Conservation (phyloP, 2,797 vertebrate species). For the Lutjanus argentimaculatus region DNA sequence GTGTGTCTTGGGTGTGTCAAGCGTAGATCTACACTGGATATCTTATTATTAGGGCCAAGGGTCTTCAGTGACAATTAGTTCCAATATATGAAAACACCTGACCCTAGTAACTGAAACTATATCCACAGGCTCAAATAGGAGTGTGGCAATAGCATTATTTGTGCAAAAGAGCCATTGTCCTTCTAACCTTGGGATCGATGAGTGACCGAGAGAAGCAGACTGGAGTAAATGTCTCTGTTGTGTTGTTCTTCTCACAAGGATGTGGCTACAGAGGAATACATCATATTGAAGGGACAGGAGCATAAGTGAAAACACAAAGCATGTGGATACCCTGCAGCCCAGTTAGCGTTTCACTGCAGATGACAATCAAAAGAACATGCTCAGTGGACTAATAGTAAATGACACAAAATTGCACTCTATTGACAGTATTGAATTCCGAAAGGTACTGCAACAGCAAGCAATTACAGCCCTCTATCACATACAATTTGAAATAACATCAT, state of each 20-base stretch:
- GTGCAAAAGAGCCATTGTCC: constrained; percentile 40
- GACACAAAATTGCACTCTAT: constrained; percentile 72
- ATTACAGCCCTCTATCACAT: constrained; percentile 74
- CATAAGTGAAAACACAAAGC: constrained; percentile 47
- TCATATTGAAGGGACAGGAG: constrained; percentile 43
- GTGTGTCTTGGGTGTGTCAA: constrained; percentile 49
- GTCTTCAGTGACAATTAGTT: constrained; percentile 36
- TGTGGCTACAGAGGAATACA: constrained; percentile 35
- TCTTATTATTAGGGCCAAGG: constrained; percentile 47
- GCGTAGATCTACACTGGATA: constrained; percentile 30
- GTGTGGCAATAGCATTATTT: constrained; percentile 10
- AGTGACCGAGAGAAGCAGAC: constrained; percentile 27
- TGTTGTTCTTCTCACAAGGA: constrained; percentile 23
- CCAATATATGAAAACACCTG: constrained; percentile 26
- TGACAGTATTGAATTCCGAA: constrained; percentile 77
- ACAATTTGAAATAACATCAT: constrained; percentile 73
- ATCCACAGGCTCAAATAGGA: constrained; percentile 15
- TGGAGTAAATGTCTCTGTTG: constrained; percentile 34
- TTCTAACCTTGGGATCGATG: constrained; percentile 59
- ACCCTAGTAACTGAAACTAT: constrained; percentile 22
- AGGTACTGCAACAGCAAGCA: constrained; percentile 66
- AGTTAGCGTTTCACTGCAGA: constrained; percentile 63
- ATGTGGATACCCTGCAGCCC: constrained; percentile 59
- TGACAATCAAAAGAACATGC: constrained; percentile 74
- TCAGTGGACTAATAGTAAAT: constrained; percentile 70